A percentile compares a stretch with the other conserved stretches of the same genome.
These are phyloP conservation scores for Pyrrhosoma nymphula DNA, from an alignment of 2,888 invertebrate genomes.

Conservation along the genomic window DNA sequence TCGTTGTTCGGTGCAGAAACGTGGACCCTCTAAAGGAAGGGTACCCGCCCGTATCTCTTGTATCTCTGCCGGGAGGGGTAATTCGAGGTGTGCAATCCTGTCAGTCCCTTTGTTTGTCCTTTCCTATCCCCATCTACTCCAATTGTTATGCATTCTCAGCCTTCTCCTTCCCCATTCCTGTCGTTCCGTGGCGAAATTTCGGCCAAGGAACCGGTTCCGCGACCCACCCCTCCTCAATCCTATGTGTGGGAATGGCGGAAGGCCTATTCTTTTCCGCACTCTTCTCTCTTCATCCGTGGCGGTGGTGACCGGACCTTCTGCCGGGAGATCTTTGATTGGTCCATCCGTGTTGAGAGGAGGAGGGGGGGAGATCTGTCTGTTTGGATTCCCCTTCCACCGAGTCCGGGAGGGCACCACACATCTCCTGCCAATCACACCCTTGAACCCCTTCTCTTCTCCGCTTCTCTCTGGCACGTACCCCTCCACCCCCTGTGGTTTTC, in stretches of 20 bases:
- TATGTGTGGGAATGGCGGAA: neutral
- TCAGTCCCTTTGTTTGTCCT: slow-evolving; percentile 4
- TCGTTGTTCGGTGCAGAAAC: too few species aligned
- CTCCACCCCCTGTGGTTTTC: slow-evolving; percentile 26
- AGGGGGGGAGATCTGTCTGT: neutral
- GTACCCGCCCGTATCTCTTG: neutral
- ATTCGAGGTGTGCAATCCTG: neutral
- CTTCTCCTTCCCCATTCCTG: neutral
- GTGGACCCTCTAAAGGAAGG: too few species aligned
- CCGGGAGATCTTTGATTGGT: neutral
- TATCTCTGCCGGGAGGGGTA: neutral
- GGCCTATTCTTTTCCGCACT: neutral
- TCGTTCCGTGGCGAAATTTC: neutral
- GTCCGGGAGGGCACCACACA: neutral
- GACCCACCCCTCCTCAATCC: neutral
- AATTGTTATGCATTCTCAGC: neutral
- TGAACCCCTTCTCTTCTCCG: neutral
- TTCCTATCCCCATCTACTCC: neutral
- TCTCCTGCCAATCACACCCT: neutral
- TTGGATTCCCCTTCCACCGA: neutral
- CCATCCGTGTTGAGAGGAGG: neutral
- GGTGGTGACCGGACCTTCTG: neutral
- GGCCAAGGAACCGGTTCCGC: neutral
- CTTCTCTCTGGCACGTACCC: neutral
- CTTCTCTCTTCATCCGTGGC: neutral